phyloP scores from a whole-genome alignment of 2,113 vertebrate genomes.

The Paedocypris sp. region DNA sequence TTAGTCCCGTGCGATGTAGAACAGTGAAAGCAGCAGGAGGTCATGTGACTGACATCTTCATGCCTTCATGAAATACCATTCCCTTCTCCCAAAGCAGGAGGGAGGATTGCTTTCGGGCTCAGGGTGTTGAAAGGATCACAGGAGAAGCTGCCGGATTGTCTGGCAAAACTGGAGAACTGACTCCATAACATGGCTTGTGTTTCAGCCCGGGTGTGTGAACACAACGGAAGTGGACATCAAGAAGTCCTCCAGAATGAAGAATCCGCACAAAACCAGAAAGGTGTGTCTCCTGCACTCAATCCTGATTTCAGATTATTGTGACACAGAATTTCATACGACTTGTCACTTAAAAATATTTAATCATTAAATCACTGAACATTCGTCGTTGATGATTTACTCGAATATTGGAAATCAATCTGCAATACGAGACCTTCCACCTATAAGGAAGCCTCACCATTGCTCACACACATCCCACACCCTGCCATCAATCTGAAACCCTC shows the following conservation, averaged over 20 bases:
- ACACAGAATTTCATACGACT: background rate
- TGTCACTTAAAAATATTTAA: background rate
- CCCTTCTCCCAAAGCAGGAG: background rate
- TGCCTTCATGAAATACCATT: conserved; percentile 8
- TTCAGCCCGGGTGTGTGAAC: conserved; percentile 92
- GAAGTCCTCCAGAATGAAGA: conserved; percentile 96
- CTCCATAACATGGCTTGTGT: conserved; percentile 24
- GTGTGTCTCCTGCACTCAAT: conserved; percentile 43
- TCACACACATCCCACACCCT: background rate
- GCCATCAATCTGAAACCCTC: background rate
- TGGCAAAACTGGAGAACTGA: background rate
- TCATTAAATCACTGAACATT: background rate
- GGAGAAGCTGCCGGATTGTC: background rate
- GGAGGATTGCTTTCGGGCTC: background rate
- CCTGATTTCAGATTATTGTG: background rate
- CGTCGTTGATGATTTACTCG: background rate
- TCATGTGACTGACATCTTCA: background rate
- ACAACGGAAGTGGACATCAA: conserved; percentile 98
- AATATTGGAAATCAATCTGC: background rate
- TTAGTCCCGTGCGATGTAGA: background rate
- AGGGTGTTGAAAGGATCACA: background rate
- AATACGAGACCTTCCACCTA: background rate
- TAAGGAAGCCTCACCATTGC: background rate
- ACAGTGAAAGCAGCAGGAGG: background rate
- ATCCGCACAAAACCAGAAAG: conserved; percentile 96